Evolutionary conservation across 2,113 vertebrate species (phyloP).

Genomic region (Apistogramma diplotaenia): DNA sequence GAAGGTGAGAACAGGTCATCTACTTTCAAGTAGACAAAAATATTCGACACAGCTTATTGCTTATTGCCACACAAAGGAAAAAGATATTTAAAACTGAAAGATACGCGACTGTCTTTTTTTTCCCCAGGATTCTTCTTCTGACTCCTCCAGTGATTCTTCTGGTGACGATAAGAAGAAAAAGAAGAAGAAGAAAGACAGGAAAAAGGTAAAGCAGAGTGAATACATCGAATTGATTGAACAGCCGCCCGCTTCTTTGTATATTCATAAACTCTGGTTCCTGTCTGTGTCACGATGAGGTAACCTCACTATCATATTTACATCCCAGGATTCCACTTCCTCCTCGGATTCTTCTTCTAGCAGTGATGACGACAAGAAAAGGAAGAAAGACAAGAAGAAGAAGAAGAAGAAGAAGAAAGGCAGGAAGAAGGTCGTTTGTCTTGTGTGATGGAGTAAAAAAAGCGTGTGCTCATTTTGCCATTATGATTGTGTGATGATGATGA

Average conservation of each 20-base stretch:
- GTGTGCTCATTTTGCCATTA: not conserved
- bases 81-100: not conserved
- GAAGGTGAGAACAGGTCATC: not conserved
- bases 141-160: not conserved
- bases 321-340: constrained; percentile 45
- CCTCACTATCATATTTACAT: not conserved
- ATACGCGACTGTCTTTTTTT: not conserved
- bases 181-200: constrained; percentile 59
- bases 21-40: not conserved
- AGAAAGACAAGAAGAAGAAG: too few relatives aligned
- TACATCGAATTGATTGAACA: not conserved
- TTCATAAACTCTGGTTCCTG: not conserved
- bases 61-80: not conserved
- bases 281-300: not conserved
- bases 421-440: constrained; percentile 33
- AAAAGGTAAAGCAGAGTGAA: constrained; percentile 31
- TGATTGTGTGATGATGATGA: not conserved
- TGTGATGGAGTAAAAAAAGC: not conserved
- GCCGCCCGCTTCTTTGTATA: not conserved
- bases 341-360: constrained; percentile 39
- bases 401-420: constrained; percentile 40
- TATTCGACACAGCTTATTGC: not conserved
- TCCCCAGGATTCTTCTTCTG: constrained; percentile 13
- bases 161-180: constrained; percentile 9
- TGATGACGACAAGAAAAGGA: constrained; percentile 54